These are phyloP conservation scores for Eufriesea mexicana DNA, from an alignment of 1,140 invertebrate species.

Conservation along the genomic window DNA sequence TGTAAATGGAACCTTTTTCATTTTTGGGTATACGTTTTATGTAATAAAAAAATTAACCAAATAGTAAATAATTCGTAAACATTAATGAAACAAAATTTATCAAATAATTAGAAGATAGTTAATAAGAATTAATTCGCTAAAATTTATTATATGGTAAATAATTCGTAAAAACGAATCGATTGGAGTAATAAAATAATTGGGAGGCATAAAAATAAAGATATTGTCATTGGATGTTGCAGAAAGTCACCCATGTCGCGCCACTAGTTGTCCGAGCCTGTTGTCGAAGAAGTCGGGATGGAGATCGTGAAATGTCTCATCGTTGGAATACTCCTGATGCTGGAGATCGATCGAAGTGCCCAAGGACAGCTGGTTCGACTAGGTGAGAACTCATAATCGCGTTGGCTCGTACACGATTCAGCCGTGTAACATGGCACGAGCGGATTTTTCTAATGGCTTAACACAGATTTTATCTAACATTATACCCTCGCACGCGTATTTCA, in stretches of 20 bases:
- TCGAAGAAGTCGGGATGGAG: conserved; percentile 71
- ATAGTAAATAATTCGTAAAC: too few relatives aligned
- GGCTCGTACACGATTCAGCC: conserved; percentile 12
- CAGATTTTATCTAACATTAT: background rate
- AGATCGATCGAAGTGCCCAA: conserved; percentile 48
- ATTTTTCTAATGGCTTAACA: background rate
- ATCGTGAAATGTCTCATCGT: conserved; percentile 66
- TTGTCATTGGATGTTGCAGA: conserved; percentile 68
- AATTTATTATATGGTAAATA: too few relatives aligned
- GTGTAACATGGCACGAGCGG: conserved; percentile 11
- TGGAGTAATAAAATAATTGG: too few relatives aligned
- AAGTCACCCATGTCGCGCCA: conserved; percentile 68
- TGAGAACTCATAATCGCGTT: conserved; percentile 57
- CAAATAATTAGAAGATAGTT: too few relatives aligned
- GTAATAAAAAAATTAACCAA: too few relatives aligned
- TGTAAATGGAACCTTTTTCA: too few relatives aligned
- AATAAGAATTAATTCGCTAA: too few relatives aligned
- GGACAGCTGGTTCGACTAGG: conserved; percentile 71
- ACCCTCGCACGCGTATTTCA: background rate
- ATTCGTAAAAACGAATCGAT: too few relatives aligned
- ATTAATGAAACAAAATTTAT: too few relatives aligned
- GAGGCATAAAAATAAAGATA: too few relatives aligned
- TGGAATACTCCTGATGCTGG: conserved; percentile 67
- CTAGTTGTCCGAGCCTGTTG: conserved; percentile 56
- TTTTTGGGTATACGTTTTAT: too few relatives aligned